phyloP scores from a whole-genome alignment of 2,797 vertebrate genomes.

The Brotula barbata region DNA sequence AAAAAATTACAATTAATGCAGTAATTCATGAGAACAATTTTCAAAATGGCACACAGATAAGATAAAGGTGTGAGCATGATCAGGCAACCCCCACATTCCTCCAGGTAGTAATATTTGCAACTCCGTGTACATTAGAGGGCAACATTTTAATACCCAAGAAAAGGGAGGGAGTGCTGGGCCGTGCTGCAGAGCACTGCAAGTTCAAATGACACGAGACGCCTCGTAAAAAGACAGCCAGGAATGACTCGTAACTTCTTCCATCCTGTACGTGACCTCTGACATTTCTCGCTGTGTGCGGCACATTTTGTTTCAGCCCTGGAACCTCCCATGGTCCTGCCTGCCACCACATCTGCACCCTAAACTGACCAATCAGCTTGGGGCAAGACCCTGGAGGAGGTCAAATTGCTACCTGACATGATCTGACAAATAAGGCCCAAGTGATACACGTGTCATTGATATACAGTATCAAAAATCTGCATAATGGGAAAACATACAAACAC shows the following conservation, averaged over 20 bases:
- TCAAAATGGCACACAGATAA: conserved; percentile 63
- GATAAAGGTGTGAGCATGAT: conserved; percentile 54
- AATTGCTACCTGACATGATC: conserved; percentile 30
- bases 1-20: conserved; percentile 39
- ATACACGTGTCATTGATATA: conserved; percentile 63
- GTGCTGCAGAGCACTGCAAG: conserved; percentile 21
- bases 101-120: conserved; percentile 57
- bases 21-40: conserved; percentile 58
- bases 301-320: conserved; percentile 27
- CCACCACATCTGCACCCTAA: conserved; percentile 29
- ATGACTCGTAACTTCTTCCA: conserved; percentile 33
- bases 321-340: conserved; percentile 18
- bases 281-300: conserved; percentile 21
- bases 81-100: conserved; percentile 55
- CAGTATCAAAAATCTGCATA: conserved; percentile 71
- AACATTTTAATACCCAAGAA: conserved; percentile 36
- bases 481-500: conserved; percentile 67
- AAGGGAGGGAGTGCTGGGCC: conserved; percentile 33
- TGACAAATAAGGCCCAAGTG: conserved; percentile 60
- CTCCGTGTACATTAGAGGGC: conserved; percentile 33
- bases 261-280: conserved; percentile 56
- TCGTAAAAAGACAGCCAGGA: conserved; percentile 36
- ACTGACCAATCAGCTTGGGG: conserved; percentile 30
- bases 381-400: conserved; percentile 27
- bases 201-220: conserved; percentile 36